A percentile compares a stretch with the other conserved stretches of the same genome.
Conservation (phyloP, 2,797 vertebrate species). For the Mormyrus proboscirostris region DNA sequence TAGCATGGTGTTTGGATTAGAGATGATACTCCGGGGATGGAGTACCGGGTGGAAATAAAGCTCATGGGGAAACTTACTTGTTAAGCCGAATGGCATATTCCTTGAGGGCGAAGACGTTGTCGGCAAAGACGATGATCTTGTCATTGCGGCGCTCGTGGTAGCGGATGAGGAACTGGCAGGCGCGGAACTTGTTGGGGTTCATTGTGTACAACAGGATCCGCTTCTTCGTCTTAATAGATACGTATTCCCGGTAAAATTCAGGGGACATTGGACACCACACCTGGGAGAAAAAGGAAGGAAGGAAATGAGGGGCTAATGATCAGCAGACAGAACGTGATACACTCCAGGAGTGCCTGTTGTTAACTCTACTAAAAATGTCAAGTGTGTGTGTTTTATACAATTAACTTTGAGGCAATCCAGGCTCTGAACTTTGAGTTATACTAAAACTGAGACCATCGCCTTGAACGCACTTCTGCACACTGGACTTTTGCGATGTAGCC, state of each 20-base stretch:
- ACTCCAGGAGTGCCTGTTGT: neutral
- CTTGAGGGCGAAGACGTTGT: conserved; percentile 96
- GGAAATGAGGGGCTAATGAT: neutral
- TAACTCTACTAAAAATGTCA: neutral
- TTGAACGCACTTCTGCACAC: conserved; percentile 82
- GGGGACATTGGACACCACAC: conserved; percentile 99
- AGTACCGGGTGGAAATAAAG: neutral
- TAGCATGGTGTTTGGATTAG: neutral
- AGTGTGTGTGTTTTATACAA: neutral
- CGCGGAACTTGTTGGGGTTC: conserved; percentile 98
- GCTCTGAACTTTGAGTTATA: neutral
- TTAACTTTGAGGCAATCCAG: neutral
- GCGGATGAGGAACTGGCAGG: conserved; percentile 95
- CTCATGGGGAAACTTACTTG: conserved; percentile 64
- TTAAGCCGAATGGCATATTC: conserved; percentile 92
- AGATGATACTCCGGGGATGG: neutral
- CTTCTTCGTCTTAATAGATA: conserved; percentile 95
- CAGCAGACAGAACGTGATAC: neutral
- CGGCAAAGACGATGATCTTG: conserved; percentile 98
- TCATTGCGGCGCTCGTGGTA: conserved; percentile 97
- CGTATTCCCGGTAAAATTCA: conserved; percentile 95
- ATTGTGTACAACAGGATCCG: conserved; percentile 93
- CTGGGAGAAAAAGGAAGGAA: conserved; percentile 47
- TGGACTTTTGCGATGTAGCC: conserved; percentile 98
- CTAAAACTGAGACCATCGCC: neutral